Percentiles rank a stretch among this genome's conserved stretches.
Evolutionary conservation across 1,140 invertebrate species (phyloP).

Genomic region (Melanaphis sacchari): DNA sequence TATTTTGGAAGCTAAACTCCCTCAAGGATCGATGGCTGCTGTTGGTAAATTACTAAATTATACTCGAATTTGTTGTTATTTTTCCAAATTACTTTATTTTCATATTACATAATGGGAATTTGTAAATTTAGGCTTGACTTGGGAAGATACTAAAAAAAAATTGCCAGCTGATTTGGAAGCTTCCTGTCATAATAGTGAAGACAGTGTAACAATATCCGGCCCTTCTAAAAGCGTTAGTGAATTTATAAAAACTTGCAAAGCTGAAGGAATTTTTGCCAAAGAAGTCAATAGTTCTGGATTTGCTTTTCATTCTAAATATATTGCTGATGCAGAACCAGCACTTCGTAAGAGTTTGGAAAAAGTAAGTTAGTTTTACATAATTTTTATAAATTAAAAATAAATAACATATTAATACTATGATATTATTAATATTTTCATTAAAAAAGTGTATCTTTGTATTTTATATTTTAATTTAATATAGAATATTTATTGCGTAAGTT

Average conservation of each 20-base stretch:
- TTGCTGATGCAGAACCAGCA: constrained; percentile 66
- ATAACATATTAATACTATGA: no score
- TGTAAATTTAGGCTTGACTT: constrained; percentile 36
- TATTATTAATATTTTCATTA: no score
- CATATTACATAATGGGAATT: background rate
- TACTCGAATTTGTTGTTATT: background rate
- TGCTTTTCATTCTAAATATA: constrained; percentile 76
- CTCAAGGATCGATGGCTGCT: constrained; percentile 69
- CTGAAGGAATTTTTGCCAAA: constrained; percentile 81
- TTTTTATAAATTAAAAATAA: background rate
- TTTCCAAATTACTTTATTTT: background rate
- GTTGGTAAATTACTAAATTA: constrained; percentile 62
- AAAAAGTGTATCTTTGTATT: no score
- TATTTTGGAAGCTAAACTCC: constrained; percentile 67
- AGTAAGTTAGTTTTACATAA: constrained; percentile 61
- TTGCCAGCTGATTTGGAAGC: constrained; percentile 74
- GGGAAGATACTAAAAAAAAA: constrained; percentile 47
- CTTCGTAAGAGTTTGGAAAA: constrained; percentile 65
- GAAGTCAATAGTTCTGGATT: constrained; percentile 82
- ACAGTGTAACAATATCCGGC: constrained; percentile 81
- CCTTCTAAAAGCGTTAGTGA: constrained; percentile 74
- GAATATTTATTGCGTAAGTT: no score
- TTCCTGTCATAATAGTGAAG: constrained; percentile 79
- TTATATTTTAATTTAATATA: no score
- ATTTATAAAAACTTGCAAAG: constrained; percentile 75